A percentile compares a stretch with the other conserved stretches of the same genome.
Conservation (phyloP, 1,140 invertebrate genomes). For the Probaryconus sp. region DNA sequence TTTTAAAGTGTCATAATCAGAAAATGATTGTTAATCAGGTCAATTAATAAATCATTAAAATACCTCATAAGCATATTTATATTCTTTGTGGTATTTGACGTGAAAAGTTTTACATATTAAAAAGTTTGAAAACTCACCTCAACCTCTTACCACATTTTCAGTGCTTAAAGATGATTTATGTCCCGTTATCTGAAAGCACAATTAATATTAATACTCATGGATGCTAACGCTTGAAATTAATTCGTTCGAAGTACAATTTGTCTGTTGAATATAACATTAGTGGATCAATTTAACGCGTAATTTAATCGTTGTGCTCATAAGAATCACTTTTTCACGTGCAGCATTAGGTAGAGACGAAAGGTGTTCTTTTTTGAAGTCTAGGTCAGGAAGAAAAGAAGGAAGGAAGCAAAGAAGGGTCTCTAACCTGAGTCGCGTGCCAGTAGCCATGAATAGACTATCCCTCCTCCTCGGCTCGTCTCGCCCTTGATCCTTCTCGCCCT, state of each 20-base stretch:
- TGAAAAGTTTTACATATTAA: background rate
- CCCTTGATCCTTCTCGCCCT: slow-evolving; percentile 55
- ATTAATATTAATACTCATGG: slow-evolving; percentile 29
- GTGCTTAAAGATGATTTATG: slow-evolving; percentile 29
- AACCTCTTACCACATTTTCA: slow-evolving; percentile 19
- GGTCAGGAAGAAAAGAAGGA: slow-evolving; percentile 51
- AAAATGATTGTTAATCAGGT: too few species aligned
- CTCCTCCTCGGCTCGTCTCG: slow-evolving; percentile 42
- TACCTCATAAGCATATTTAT: background rate
- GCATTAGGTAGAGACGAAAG: slow-evolving; percentile 24
- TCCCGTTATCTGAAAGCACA: slow-evolving; percentile 11
- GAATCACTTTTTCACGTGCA: slow-evolving; percentile 30
- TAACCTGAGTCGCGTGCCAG: slow-evolving; percentile 67
- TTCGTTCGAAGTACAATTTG: slow-evolving; percentile 17
- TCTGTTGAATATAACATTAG: slow-evolving; percentile 32
- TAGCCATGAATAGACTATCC: slow-evolving; percentile 62
- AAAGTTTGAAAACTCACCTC: background rate
- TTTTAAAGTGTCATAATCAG: too few species aligned
- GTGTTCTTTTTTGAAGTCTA: slow-evolving; percentile 50
- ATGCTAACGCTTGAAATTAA: slow-evolving; percentile 30
- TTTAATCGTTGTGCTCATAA: slow-evolving; percentile 26
- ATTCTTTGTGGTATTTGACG: slow-evolving; percentile 9
- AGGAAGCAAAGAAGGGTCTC: slow-evolving; percentile 49
- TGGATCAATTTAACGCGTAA: slow-evolving; percentile 32
- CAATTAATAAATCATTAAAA: background rate